Conservation (phyloP, 2,113 vertebrate genomes). For the Engraulis encrasicolus region DNA sequence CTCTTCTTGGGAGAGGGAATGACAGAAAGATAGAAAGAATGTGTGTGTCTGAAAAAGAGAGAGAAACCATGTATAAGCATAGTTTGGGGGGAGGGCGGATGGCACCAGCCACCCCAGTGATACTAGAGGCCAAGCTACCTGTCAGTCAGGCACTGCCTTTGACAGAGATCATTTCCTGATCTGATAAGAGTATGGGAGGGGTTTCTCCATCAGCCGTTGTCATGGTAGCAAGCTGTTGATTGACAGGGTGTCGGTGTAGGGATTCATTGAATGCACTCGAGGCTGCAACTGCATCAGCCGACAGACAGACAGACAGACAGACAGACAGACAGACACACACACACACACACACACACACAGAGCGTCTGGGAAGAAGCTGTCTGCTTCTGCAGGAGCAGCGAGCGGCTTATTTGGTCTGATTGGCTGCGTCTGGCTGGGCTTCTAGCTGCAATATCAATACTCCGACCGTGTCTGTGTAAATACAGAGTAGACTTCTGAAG, state of each 20-base stretch:
- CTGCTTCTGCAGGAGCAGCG: neutral
- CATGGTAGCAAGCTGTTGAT: neutral
- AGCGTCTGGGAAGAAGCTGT: neutral
- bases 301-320: neutral
- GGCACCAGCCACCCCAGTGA: neutral
- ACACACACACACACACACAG: neutral
- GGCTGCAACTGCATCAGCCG: neutral
- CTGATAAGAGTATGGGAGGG: neutral
- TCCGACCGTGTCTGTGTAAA: constrained; percentile 31
- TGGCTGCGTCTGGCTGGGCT: neutral
- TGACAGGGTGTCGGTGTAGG: neutral
- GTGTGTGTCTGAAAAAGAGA: too few species aligned
- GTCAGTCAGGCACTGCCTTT: neutral
- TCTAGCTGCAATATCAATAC: constrained; percentile 17
- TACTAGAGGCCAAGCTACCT: neutral
- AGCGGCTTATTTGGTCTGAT: neutral
- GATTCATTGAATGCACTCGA: neutral
- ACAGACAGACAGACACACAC: neutral
- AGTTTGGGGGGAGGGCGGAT: neutral
- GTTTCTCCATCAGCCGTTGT: neutral
- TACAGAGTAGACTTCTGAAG: neutral
- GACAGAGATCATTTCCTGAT: neutral
- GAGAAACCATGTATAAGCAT: neutral
- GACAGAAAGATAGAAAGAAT: too few species aligned
- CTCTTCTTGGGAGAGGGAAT: too few species aligned